Conservation (phyloP, 2,113 vertebrate genomes). For the Boulengeromyrus knoepffleri region DNA sequence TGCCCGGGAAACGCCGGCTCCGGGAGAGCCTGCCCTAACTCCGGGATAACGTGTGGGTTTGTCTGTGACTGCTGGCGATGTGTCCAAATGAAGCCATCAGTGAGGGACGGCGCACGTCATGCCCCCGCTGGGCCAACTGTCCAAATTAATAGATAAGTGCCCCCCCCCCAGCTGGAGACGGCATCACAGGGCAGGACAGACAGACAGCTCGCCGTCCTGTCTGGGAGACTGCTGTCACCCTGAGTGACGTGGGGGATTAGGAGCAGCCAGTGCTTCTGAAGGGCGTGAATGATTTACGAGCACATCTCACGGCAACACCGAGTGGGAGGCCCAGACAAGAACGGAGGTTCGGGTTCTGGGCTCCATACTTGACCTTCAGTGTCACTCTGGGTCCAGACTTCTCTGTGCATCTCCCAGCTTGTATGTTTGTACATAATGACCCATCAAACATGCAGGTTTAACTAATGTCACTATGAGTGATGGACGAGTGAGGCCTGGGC, state of each 20-base stretch:
- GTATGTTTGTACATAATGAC: neutral
- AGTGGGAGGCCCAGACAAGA: neutral
- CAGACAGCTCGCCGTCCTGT: slow-evolving; percentile 9
- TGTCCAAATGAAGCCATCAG: neutral
- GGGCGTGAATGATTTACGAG: neutral
- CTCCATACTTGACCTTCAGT: neutral
- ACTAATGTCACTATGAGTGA: neutral
- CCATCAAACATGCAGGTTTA: neutral
- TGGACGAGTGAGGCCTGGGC: neutral
- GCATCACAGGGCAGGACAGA: neutral
- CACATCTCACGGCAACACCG: neutral
- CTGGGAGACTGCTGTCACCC: neutral
- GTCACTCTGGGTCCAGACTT: neutral
- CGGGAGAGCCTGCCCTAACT: neutral
- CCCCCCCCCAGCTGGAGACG: slow-evolving; percentile 1
- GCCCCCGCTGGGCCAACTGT: neutral
- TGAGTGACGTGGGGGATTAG: neutral
- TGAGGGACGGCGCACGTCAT: neutral
- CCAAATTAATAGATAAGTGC: slow-evolving; percentile 18
- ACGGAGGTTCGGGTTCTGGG: neutral
- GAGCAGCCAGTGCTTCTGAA: neutral
- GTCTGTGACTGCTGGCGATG: slow-evolving; percentile 6
- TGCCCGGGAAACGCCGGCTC: neutral
- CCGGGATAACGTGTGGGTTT: neutral
- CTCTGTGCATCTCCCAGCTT: neutral